A percentile compares a stretch with the other conserved stretches of the same genome.
These are phyloP conservation scores for Aselliscus stoliczkanus DNA, from an alignment of 2,797 vertebrate species.

Conservation along the genomic window DNA sequence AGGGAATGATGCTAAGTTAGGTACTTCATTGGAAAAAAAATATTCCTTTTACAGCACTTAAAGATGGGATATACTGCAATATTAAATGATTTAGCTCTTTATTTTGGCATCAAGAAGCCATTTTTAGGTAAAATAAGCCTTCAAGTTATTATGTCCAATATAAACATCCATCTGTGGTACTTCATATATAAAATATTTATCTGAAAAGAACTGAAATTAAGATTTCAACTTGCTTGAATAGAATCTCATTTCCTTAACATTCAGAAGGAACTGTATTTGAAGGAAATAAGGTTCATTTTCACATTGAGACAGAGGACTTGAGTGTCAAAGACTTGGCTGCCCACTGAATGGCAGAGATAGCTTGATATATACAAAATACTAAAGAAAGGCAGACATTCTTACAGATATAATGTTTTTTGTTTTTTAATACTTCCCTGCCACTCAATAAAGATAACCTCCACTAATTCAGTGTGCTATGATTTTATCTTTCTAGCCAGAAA, in stretches of 20 bases:
- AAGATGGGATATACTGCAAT: background rate
- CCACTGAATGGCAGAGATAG: background rate
- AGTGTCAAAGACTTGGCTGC: background rate
- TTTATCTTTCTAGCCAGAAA: background rate
- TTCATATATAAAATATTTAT: slow-evolving; percentile 72
- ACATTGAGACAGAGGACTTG: background rate
- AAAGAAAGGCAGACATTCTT: background rate
- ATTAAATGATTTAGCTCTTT: slow-evolving; percentile 32
- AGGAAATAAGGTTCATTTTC: slow-evolving; percentile 65
- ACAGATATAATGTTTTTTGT: background rate
- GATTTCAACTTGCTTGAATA: slow-evolving; percentile 60
- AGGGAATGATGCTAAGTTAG: background rate
- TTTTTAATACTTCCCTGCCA: background rate
- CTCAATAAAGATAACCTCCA: background rate
- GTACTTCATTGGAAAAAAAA: background rate
- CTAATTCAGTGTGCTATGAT: background rate
- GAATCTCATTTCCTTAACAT: slow-evolving; percentile 69
- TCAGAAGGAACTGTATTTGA: slow-evolving; percentile 56
- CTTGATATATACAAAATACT: background rate
- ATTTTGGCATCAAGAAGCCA: slow-evolving; percentile 40
- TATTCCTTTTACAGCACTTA: background rate
- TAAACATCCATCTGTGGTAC: slow-evolving; percentile 66
- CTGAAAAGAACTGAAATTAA: slow-evolving; percentile 70
- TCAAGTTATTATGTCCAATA: slow-evolving; percentile 65
- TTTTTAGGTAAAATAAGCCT: slow-evolving; percentile 67